Percentiles rank a stretch among this genome's conserved stretches.
These are phyloP conservation scores for Drosophila bifasciata DNA, from an alignment of 1,140 invertebrate genomes.

Conservation along the genomic window DNA sequence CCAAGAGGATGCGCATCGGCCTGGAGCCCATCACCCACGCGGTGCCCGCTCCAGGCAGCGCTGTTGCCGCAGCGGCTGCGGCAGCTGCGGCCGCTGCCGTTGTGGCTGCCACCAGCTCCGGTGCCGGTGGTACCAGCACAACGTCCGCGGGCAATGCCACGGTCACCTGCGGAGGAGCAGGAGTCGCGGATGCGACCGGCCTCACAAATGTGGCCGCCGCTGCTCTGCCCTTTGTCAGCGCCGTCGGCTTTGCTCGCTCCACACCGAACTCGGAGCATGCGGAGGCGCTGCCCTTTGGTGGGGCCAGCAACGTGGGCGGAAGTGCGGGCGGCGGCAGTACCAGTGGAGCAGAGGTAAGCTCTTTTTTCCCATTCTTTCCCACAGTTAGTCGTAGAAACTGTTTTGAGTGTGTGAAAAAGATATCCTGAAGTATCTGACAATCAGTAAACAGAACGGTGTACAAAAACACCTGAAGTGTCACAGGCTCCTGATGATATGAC, in stretches of 20 bases:
- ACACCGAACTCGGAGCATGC: constrained; percentile 81
- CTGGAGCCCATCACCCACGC: constrained; percentile 96
- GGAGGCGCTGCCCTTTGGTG: constrained; percentile 62
- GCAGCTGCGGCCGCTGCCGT: constrained; percentile 72
- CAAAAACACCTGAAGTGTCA: no score
- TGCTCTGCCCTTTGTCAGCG: constrained; percentile 72
- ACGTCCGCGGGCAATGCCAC: constrained; percentile 62
- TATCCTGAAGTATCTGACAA: no score
- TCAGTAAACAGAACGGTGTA: no score
- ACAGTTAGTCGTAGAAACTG: not conserved
- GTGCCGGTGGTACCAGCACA: constrained; percentile 49
- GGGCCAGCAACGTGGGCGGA: constrained; percentile 49
- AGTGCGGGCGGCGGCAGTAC: constrained; percentile 62
- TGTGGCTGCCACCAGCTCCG: constrained; percentile 51
- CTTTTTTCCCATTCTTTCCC: no score
- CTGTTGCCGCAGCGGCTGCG: constrained; percentile 85
- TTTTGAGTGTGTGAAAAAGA: no score
- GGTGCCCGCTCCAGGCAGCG: constrained; percentile 87
- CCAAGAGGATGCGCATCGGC: constrained; percentile 97
- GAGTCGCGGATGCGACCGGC: constrained; percentile 63
- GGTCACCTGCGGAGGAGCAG: constrained; percentile 63
- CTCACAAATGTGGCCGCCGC: constrained; percentile 72
- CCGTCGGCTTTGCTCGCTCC: constrained; percentile 77
- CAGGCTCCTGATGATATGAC: no score
- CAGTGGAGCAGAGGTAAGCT: constrained; percentile 40